These are phyloP conservation scores for Triplophysa bombifrons DNA, from an alignment of 2,797 vertebrate genomes.

Conservation along the genomic window DNA sequence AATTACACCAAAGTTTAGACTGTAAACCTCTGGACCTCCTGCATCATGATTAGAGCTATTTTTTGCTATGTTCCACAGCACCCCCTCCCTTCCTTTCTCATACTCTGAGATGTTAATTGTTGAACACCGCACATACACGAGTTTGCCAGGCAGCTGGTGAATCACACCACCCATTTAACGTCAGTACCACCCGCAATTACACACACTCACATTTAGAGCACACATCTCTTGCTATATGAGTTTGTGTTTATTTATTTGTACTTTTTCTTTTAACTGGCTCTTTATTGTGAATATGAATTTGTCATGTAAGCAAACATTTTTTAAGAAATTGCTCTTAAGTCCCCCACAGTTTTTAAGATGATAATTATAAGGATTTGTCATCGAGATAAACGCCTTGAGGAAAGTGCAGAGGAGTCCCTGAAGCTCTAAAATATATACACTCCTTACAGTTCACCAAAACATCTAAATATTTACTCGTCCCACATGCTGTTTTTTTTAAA, in stretches of 20 bases:
- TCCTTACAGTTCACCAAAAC: background rate
- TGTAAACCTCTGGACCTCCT: background rate
- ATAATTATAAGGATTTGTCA: background rate
- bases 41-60: conserved; percentile 35
- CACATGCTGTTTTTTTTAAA: no score
- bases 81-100: conserved; percentile 13
- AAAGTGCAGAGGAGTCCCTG: background rate
- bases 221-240: background rate
- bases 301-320: background rate
- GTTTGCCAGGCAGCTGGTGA: conserved; percentile 49
- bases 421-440: background rate
- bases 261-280: background rate
- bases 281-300: background rate
- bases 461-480: background rate
- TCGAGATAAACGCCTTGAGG: background rate
- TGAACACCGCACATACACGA: conserved; percentile 45
- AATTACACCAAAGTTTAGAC: background rate
- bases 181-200: conserved; percentile 31
- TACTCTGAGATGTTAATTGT: conserved; percentile 66
- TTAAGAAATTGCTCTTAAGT: background rate
- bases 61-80: conserved; percentile 7
- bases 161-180: conserved; percentile 35
- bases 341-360: background rate
- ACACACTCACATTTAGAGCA: background rate
- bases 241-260: background rate